A percentile compares a stretch with the other conserved stretches of the same genome.
These are phyloP conservation scores for Masnerella sp. DNA, from an alignment of 2,888 invertebrate species.

Conservation along the genomic window DNA sequence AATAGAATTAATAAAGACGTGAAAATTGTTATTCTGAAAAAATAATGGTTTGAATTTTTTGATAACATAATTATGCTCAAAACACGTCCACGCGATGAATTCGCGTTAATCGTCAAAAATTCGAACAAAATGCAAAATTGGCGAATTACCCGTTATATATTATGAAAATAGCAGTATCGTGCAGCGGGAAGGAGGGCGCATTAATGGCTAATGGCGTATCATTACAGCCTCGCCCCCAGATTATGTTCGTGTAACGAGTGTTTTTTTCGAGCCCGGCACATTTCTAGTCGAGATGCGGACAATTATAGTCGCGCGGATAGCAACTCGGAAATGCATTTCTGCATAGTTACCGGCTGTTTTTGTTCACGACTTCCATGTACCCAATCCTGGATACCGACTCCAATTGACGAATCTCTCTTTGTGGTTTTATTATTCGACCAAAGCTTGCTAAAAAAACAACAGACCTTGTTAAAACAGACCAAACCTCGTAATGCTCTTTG, in stretches of 20 bases:
- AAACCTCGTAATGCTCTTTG: no score
- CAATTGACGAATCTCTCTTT: no score
- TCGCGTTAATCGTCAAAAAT: constrained; percentile 9
- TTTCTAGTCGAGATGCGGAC: constrained; percentile 24
- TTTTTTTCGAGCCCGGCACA: constrained; percentile 29
- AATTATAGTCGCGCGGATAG: constrained; percentile 23
- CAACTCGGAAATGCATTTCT: constrained; percentile 29
- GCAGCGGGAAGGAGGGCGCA: constrained; percentile 29
- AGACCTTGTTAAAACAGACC: no score
- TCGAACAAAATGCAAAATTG: constrained; percentile 17
- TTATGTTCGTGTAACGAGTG: constrained; percentile 45
- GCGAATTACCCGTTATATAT: constrained; percentile 34
- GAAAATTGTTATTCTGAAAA: no score
- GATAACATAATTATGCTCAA: no score
- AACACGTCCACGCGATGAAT: no score
- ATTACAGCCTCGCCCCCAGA: constrained; percentile 32
- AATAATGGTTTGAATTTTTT: no score
- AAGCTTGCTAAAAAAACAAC: no score
- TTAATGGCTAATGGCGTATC: constrained; percentile 49
- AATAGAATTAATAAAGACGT: no score
- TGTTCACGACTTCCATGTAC: no score
- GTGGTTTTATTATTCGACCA: no score
- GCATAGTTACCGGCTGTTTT: not conserved
- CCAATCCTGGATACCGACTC: no score
- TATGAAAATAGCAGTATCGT: constrained; percentile 29